phyloP scores from a whole-genome alignment of 23 tunicate species.

The Oikopleura dioica region DNA sequence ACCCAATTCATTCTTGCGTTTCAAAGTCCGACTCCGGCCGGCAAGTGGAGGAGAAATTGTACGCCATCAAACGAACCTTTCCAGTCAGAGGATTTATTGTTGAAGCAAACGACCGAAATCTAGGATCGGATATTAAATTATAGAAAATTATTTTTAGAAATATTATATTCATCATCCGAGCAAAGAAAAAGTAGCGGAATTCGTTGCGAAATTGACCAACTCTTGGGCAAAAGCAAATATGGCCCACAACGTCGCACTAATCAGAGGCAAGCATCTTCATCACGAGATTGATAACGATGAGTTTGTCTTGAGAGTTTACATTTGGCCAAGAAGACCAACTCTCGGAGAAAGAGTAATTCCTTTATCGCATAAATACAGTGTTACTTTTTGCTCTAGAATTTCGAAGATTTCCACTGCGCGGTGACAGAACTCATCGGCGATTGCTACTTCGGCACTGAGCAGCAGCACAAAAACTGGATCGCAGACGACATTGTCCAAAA shows the following conservation, averaged over 20 bases:
- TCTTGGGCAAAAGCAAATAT: neutral
- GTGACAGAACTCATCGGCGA: conserved; percentile 10
- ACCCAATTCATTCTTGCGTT: neutral
- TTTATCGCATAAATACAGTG: neutral
- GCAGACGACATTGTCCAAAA: neutral
- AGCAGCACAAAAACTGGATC: neutral
- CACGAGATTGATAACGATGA: neutral
- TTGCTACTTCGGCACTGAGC: neutral
- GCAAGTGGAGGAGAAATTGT: neutral
- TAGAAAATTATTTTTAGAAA: too few relatives aligned
- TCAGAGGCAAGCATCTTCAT: neutral
- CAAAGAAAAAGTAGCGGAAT: neutral
- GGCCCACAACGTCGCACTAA: neutral
- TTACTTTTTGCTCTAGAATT: too few relatives aligned
- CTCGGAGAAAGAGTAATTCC: neutral
- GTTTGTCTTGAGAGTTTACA: neutral
- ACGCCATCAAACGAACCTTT: conserved; percentile 1
- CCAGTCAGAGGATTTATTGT: neutral
- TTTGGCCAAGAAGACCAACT: conserved; percentile 2
- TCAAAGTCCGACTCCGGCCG: neutral
- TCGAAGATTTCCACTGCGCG: conserved; percentile 5
- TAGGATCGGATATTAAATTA: too few relatives aligned
- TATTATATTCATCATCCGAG: too few relatives aligned
- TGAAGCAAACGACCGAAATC: conserved; percentile 8
- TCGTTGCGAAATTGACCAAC: neutral